Evolutionary conservation across 2,113 vertebrate genomes (phyloP).

Genomic region (Xiphias gladius): DNA sequence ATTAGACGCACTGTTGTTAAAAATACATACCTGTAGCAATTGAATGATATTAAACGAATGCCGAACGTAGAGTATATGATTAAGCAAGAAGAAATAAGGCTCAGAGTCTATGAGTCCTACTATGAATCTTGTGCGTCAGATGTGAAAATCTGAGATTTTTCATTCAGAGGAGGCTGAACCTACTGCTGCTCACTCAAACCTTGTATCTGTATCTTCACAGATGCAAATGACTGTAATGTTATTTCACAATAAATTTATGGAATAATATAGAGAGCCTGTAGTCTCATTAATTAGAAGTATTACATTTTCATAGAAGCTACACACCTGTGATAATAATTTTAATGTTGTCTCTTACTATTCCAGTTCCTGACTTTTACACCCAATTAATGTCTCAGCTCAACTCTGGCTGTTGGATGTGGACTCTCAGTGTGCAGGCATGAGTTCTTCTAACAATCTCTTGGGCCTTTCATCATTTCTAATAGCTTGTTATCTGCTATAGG

Average conservation of each 20-base stretch:
- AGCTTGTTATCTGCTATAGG: conserved; percentile 46
- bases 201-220: not conserved
- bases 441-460: conserved; percentile 33
- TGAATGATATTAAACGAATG: conserved; percentile 7
- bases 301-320: conserved; percentile 1
- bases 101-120: not conserved
- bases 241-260: not conserved
- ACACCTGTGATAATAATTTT: conserved; percentile 21
- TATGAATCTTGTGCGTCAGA: not conserved
- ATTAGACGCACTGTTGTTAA: conserved; percentile 3
- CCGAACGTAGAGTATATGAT: not conserved
- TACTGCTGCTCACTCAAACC: not conserved
- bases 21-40: conserved; percentile 1
- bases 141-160: not conserved
- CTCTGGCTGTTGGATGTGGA: conserved; percentile 7
- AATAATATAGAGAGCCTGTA: not conserved
- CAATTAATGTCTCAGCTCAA: conserved; percentile 42
- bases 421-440: conserved; percentile 21
- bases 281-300: not conserved
- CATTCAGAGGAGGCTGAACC: not conserved
- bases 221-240: not conserved
- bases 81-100: not conserved
- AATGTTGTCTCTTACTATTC: conserved; percentile 3
- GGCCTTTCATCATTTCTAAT: conserved; percentile 47
- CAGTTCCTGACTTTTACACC: conserved; percentile 27